Evolutionary conservation across 2,888 invertebrate species (phyloP), one percentile per base, ranked within the genome.

Genomic region (Nesidiocoris tenuis): DNA sequence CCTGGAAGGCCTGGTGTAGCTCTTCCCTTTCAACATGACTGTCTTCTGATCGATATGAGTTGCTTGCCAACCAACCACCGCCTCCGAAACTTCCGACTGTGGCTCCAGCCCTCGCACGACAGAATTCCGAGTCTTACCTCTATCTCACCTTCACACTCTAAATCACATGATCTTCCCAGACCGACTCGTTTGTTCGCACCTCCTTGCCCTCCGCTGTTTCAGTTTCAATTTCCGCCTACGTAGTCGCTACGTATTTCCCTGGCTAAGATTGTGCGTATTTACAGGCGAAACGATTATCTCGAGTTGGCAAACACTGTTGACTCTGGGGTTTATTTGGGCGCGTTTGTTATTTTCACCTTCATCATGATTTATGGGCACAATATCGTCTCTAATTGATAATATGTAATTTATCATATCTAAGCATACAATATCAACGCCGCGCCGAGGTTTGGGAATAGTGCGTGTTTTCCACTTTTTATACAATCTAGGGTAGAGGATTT

Each of bases 71-170:
- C 39, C 39, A 39, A 39, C 39, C 39, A 12, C 39, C 39, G 12
- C 39, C 39, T 39, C 39, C 3, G 39, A 7, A 39, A 39, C 39
- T 39, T 39, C 39, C 39, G 39, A 39, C 39, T 39, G 39, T 3
- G 12, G 12, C 39, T 39, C 39, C 12, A 3, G 39, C 39, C 39
- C 5, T 7, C 39, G 39, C 12, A 39, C 39, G 39, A 39, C 39
- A 39, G 39, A 39, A 3, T 39, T 39, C 39, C 39, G 12, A 39
- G 39, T 19, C 19, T 39, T 65, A 63, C 65, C 39, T 39, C 39
- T 19, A 0, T 65, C 39, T 17, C 39, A 65, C 39, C 65, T 65
- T 65, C 65, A 65, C 65, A 65, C 65, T 39, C 65, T 65, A 65
- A 65, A 65, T 65, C 65, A 65, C 39, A 39, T 3, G 39, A 39